These are phyloP conservation scores for Nymphalis urticae DNA, from an alignment of 2,888 invertebrate genomes.

Conservation along the genomic window DNA sequence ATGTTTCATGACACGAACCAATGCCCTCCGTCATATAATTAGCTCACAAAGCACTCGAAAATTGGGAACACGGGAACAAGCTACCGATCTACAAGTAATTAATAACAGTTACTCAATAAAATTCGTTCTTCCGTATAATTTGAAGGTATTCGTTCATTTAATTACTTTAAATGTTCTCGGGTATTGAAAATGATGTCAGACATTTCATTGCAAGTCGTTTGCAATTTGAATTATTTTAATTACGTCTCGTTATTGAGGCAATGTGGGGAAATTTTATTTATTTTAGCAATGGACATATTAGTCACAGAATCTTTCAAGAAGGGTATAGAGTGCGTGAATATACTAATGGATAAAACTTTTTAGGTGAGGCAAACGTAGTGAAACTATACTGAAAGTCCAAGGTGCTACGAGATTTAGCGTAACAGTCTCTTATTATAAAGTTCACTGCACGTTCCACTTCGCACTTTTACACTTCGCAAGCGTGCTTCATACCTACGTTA, in stretches of 20 bases:
- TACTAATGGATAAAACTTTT: too few relatives aligned
- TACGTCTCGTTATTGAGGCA: neutral
- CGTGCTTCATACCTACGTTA: too few relatives aligned
- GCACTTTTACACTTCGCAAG: too few relatives aligned
- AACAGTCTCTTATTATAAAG: too few relatives aligned
- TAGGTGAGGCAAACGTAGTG: too few relatives aligned
- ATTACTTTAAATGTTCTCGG: constrained; percentile 5
- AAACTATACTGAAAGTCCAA: too few relatives aligned
- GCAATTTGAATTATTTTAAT: neutral
- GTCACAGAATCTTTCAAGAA: too few relatives aligned
- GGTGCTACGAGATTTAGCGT: too few relatives aligned
- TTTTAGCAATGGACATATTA: too few relatives aligned
- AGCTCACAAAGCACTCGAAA: constrained; percentile 14
- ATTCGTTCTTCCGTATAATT: constrained; percentile 23
- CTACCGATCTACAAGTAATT: constrained; percentile 8
- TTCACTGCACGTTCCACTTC: too few relatives aligned
- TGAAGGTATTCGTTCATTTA: constrained; percentile 20
- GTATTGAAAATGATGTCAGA: neutral
- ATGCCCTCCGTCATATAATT: constrained; percentile 14
- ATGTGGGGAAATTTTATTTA: too few relatives aligned
- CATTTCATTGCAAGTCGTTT: neutral
- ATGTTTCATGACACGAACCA: constrained; percentile 10
- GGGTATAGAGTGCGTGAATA: too few relatives aligned
- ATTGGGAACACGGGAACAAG: neutral
- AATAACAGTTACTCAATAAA: constrained; percentile 20